These are phyloP conservation scores for Phaenicophaeus curvirostris DNA, from an alignment of 2,797 vertebrate genomes.

Conservation along the genomic window DNA sequence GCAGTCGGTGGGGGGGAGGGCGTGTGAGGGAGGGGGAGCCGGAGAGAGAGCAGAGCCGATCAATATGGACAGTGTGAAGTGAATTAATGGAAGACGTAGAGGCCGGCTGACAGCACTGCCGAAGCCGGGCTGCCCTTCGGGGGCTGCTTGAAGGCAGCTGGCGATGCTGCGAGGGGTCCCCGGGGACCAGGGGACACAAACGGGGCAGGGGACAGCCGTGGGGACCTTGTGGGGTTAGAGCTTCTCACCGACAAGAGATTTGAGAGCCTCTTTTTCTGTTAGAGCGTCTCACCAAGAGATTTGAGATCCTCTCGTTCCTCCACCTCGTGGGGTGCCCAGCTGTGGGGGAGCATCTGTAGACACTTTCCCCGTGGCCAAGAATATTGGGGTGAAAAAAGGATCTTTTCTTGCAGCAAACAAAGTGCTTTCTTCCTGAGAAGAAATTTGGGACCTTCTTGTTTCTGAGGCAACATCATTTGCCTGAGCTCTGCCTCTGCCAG, in stretches of 20 bases:
- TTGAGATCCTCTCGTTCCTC: accelerated
- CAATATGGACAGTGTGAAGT: conserved; percentile 69
- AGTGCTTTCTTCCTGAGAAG: too few species aligned
- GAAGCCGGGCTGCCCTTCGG: conserved; percentile 43
- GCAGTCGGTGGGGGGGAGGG: conserved; percentile 47
- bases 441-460: too few species aligned
- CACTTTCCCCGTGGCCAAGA: neutral
- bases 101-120: conserved; percentile 45
- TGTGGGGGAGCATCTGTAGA: accelerated
- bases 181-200: neutral
- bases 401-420: neutral
- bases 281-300: too few species aligned
- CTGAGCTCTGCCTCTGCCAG: neutral
- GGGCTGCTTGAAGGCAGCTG: conserved; percentile 40
- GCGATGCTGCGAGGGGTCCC: neutral
- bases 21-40: neutral
- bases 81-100: conserved; percentile 72
- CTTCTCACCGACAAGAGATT: too few species aligned
- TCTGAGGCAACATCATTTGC: accelerated
- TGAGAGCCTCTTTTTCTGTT: too few species aligned
- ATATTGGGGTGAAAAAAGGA: accelerated
- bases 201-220: accelerated
- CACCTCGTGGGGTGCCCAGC: accelerated
- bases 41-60: conserved; percentile 41
- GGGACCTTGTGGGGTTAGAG: neutral